phyloP scores from a whole-genome alignment of 35 echinoderm and acorn worm genomes.

The Chiridota heheva region DNA sequence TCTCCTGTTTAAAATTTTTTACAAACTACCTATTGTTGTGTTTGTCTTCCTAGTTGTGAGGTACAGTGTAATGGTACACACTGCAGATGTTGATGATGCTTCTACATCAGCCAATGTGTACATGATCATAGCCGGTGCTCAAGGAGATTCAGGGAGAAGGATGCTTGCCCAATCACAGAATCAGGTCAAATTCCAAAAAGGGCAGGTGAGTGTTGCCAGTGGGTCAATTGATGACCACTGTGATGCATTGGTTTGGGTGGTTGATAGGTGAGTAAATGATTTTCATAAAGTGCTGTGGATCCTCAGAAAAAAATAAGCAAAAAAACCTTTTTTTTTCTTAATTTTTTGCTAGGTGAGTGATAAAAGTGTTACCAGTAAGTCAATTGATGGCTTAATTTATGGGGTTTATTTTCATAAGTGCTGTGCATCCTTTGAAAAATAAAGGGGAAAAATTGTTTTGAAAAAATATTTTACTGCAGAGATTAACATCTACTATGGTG shows the following conservation, averaged over 20 bases:
- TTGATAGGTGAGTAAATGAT: not conserved
- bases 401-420: too few relatives aligned
- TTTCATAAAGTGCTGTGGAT: not conserved
- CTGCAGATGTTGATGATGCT: conserved; percentile 61
- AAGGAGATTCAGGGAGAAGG: conserved; percentile 79
- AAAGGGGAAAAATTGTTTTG: too few relatives aligned
- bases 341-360: not conserved
- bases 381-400: too few relatives aligned
- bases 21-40: not conserved
- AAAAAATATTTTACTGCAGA: too few relatives aligned
- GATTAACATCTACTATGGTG: too few relatives aligned
- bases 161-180: conserved; percentile 63
- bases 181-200: conserved; percentile 46
- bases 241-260: too few relatives aligned
- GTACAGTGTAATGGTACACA: conserved; percentile 64
- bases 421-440: too few relatives aligned
- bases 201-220: conserved; percentile 47
- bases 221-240: not conserved
- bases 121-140: conserved; percentile 62
- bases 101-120: conserved; percentile 59
- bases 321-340: not conserved
- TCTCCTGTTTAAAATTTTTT: not conserved
- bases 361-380: too few relatives aligned
- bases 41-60: conserved; percentile 47
- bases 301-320: not conserved